Base-by-base conservation (phyloP, 1,140 invertebrate genomes). In the Phymastichus coffea region DNA sequence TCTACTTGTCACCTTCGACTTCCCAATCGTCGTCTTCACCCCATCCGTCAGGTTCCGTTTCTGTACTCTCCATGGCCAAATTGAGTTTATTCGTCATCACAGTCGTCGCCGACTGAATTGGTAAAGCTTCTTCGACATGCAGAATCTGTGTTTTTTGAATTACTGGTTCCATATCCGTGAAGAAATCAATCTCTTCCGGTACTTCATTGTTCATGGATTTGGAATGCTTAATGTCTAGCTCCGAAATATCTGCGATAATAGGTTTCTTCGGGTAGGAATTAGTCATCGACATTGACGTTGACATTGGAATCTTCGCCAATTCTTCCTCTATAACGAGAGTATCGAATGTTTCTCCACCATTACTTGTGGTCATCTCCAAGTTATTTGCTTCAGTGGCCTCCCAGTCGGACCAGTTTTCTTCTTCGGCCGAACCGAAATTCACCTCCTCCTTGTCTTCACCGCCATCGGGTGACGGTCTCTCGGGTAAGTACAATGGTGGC, bases 121-220 rank as follows among this genome's bases (percentile, higher is more conserved):
- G 14, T 4, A 59, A n/a, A n/a, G n/a, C 9, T 12, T 61, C 46
- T 2, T 68, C 47, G 0, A 84, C 64, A 40, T 77, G 78, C 0
- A 80, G 57, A 22, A 84, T 70, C 37, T 81, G 81, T 9, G 85
- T 81, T 64, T 85, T 85, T 44, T 88, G 83, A 65, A 93, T 91
- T 4, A 91, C 83, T 6, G 91, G 91, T 65, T 87, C 88, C 91
- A 93, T 93, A 69, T 92, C 91, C 49, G 86, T 87, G 67, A 93
- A 93, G 64, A 90, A 91, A 69, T 92, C 88, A 66, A 88, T 67
- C 19, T 78, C 74, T 17, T 81, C 77, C 3, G 70, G 65, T 48
- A 79, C 77, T 28, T 79, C 78, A 8, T 66, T 65, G 43, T 68
- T 63, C 25, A 77, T 76, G 14, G 75, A 67, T 61, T 84, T 85